phyloP scores from a whole-genome alignment of 2,113 vertebrate species.

The Caracal caracal region DNA sequence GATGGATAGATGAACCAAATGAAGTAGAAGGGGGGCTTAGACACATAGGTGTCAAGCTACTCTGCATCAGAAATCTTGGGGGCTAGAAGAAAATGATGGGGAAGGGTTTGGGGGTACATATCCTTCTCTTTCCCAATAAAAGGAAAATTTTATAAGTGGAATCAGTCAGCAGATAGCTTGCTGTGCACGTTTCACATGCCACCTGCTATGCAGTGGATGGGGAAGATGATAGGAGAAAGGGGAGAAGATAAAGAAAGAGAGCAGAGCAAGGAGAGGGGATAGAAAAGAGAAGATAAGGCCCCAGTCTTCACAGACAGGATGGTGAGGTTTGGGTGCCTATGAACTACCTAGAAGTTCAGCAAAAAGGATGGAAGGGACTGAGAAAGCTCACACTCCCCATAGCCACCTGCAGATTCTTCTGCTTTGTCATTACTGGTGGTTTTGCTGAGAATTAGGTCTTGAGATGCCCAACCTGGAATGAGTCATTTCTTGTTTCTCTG shows the following conservation, averaged over 20 bases:
- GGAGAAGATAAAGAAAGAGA: background rate
- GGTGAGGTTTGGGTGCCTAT: background rate
- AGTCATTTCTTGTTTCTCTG: background rate
- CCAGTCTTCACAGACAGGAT: background rate
- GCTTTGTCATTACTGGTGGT: background rate
- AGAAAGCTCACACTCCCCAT: background rate
- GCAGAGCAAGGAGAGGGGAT: too few species aligned
- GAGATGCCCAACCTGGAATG: background rate
- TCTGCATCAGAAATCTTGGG: background rate
- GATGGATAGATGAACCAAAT: background rate
- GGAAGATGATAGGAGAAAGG: background rate
- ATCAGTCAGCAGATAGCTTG: background rate
- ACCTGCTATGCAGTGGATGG: background rate
- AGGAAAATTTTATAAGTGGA: background rate
- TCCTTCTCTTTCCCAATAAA: background rate
- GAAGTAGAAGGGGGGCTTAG: background rate
- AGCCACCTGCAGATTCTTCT: too few species aligned
- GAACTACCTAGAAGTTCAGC: background rate
- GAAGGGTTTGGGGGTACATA: too few species aligned
- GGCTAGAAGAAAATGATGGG: background rate
- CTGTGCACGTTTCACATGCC: background rate
- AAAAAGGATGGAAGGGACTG: background rate
- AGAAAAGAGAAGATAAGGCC: background rate
- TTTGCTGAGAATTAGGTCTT: background rate
- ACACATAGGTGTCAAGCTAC: background rate